Percentiles rank a stretch among this genome's conserved stretches.
phyloP scores from a whole-genome alignment of 1,140 invertebrate genomes.

The Bombus picipes region DNA sequence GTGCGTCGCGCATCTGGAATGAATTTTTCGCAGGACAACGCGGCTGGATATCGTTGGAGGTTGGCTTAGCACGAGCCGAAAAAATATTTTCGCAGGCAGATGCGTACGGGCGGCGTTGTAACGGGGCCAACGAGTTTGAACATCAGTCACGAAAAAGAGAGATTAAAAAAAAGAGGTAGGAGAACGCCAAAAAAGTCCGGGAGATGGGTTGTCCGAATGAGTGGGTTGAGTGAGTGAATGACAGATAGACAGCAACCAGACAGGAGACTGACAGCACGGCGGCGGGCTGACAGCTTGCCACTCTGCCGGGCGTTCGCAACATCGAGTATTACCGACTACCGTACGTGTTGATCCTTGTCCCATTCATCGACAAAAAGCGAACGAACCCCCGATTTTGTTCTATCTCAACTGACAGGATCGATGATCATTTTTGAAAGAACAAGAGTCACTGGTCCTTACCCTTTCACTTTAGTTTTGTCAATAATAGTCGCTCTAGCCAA shows the following conservation, averaged over 20 bases:
- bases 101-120: conserved; percentile 59
- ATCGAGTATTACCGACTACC: conserved; percentile 75
- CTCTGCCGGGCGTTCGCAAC: conserved; percentile 73
- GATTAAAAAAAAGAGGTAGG: conserved; percentile 50
- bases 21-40: conserved; percentile 58
- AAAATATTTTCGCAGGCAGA: conserved; percentile 71
- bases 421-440: conserved; percentile 54
- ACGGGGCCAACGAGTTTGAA: conserved; percentile 70
- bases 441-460: neutral
- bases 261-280: conserved; percentile 79
- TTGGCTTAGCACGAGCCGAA: conserved; percentile 49
- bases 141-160: conserved; percentile 67
- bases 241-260: conserved; percentile 80
- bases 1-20: conserved; percentile 49
- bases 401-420: conserved; percentile 47
- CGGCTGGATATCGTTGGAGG: conserved; percentile 9
- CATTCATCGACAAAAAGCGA: conserved; percentile 76
- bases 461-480: neutral
- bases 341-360: conserved; percentile 78
- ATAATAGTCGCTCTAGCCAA: neutral
- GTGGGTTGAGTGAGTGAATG: conserved; percentile 74
- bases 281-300: conserved; percentile 77
- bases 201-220: conserved; percentile 68
- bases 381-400: conserved; percentile 64
- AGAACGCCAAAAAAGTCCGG: conserved; percentile 60